Base-by-base conservation (phyloP, 2,113 vertebrate genomes). In the Cichladusa arquata region DNA sequence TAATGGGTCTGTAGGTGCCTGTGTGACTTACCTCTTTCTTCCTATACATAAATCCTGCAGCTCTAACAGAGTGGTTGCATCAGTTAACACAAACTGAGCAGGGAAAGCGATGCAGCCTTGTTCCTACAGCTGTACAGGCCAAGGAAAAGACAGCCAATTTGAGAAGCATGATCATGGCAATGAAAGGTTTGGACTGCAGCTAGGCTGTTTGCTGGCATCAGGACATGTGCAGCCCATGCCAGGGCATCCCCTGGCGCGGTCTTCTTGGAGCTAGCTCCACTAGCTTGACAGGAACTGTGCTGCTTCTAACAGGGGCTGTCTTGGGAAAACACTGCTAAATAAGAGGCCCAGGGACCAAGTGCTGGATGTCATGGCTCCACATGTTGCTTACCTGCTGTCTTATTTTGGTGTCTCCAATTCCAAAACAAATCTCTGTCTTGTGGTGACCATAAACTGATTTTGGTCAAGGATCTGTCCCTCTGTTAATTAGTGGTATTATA, bases 191-290 rank as follows among this genome's bases (percentile, higher is more conserved):
- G 85, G 81, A n/a, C 38, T 58, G 81, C 47, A 85, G 51, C 36
- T 57, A n/a, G n/a, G 31, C 24, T 69, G 57, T 69, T 40, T 70
- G 72, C 81, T 94, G 91, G 90, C 88, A 94, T 78, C 73, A 67
- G 79, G 73, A 74, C 25, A 16, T 2, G n/a, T 19, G 51, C 81
- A 79, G 51, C 65, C 71, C 56, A 31, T 79, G 78, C 94, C 88
- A 92, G 88, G 78, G 81, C 85, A 90, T 84, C 65, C 78, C 81
- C 47, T 77, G 84, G 77, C 0, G 0, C 31, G 56, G 44, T 61
- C 58, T 61, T 71, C 62, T 29, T 73, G 56, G 40, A 91, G 50
- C 36, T 51, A 47, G 33, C 67, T 80, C n/a, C n/a, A 22, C 84
- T 57, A 15, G 47, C 42, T 66, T 50, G 22, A 62, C 51, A 85